Conservation (phyloP, 2,113 vertebrate species). For the Trichechus manatus region DNA sequence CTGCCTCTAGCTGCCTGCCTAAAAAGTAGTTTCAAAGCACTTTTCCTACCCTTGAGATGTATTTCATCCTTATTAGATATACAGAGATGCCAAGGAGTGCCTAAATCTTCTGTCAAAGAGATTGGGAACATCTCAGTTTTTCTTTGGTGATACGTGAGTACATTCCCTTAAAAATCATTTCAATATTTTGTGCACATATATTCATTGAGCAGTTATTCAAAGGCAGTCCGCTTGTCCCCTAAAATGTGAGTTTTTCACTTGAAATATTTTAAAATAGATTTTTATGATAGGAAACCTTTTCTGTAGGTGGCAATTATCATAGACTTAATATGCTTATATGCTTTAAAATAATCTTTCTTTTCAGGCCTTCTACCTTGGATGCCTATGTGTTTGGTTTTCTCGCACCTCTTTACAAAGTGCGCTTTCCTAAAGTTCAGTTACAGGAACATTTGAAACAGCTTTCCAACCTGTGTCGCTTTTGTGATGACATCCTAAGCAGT, state of each 20-base stretch:
- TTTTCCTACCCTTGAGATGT: conserved; percentile 68
- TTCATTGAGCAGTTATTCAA: conserved; percentile 10
- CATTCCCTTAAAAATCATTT: conserved; percentile 61
- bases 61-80: conserved; percentile 91
- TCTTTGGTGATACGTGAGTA: conserved; percentile 97
- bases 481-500: conserved; percentile 93
- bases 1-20: background rate
- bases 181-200: background rate
- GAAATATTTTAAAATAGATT: background rate
- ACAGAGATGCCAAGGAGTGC: conserved; percentile 98
- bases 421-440: conserved; percentile 93
- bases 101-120: conserved; percentile 97
- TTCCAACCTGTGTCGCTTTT: conserved; percentile 94
- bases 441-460: conserved; percentile 97
- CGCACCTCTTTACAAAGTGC: conserved; percentile 95
- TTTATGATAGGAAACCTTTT: conserved; percentile 44
- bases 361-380: conserved; percentile 96
- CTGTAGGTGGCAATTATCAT: background rate
- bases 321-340: background rate
- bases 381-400: conserved; percentile 97
- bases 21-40: background rate
- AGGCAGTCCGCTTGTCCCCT: background rate
- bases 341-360: conserved; percentile 10
- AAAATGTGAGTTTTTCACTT: conserved; percentile 49
- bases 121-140: conserved; percentile 94